Conservation (phyloP, 2,797 vertebrate genomes). For the Hemibagrus guttatus region DNA sequence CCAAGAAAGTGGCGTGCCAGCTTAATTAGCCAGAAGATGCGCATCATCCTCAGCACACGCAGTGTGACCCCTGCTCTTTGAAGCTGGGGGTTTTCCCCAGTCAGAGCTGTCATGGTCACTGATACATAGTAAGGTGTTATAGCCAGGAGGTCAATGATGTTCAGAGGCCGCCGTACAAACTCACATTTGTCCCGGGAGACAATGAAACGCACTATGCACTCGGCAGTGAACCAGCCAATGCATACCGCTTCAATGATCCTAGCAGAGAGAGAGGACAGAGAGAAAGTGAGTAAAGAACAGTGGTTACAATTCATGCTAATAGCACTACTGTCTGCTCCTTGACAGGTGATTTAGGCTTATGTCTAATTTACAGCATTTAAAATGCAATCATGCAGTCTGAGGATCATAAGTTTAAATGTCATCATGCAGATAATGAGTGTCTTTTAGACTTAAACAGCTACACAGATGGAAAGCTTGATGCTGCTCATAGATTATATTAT, state of each 20-base stretch:
- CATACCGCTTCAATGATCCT: constrained; percentile 99
- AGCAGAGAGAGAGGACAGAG: constrained; percentile 43
- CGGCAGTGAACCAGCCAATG: constrained; percentile 99
- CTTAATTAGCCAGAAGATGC: constrained; percentile 99
- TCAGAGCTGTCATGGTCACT: constrained; percentile 86
- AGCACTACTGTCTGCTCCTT: not conserved
- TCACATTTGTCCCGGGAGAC: constrained; percentile 95
- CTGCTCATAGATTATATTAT: not conserved
- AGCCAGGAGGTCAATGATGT: constrained; percentile 95
- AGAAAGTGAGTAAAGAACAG: constrained; percentile 36
- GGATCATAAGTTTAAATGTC: constrained; percentile 24
- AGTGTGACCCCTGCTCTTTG: constrained; percentile 93
- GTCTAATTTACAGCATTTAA: constrained; percentile 32
- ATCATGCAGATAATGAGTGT: constrained; percentile 41
- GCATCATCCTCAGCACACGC: constrained; percentile 96
- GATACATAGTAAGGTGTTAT: constrained; percentile 98
- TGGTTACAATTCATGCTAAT: constrained; percentile 11
- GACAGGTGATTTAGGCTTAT: constrained; percentile 13
- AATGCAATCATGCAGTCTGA: constrained; percentile 46
- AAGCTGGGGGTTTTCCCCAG: constrained; percentile 90
- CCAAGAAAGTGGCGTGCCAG: constrained; percentile 97
- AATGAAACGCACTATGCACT: constrained; percentile 96
- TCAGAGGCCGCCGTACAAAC: constrained; percentile 94
- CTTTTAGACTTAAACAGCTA: constrained; percentile 6
- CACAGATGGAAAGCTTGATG: constrained; percentile 31